phyloP scores from a whole-genome alignment of 2,888 invertebrate species.

The Phlogophora meticulosa region DNA sequence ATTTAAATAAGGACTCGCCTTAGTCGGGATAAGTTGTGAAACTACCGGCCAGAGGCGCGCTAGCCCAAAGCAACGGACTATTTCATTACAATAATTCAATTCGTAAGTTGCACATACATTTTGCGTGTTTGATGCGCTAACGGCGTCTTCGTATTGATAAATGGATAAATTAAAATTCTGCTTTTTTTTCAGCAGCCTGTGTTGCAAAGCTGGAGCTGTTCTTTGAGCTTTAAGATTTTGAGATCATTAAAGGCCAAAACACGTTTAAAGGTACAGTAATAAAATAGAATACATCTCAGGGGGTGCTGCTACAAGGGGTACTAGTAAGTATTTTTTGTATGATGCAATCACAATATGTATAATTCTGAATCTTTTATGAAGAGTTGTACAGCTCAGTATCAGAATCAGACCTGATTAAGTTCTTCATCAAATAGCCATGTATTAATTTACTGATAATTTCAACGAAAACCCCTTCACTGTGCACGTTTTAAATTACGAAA shows the following conservation, averaged over 20 bases:
- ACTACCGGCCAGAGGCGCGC: constrained; percentile 89
- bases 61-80: constrained; percentile 87
- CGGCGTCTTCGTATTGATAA: constrained; percentile 27
- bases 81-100: constrained; percentile 91
- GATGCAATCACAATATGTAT: neutral
- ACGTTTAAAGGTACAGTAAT: neutral
- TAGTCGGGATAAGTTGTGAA: constrained; percentile 91
- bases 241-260: neutral
- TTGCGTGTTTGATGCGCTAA: constrained; percentile 58
- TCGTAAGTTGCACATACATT: constrained; percentile 80
- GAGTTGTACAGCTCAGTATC: neutral
- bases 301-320: neutral
- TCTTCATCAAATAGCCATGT: neutral
- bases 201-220: neutral
- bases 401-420: neutral
- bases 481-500: constrained; percentile 58
- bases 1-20: constrained; percentile 95
- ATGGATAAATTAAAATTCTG: neutral
- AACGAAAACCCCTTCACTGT: constrained; percentile 9
- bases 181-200: neutral
- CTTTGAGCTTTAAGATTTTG: neutral
- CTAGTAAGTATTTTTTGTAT: too few species aligned
- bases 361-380: neutral
- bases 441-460: constrained; percentile 7
- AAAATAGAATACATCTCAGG: neutral